Conservation (phyloP, 2,888 invertebrate species). For the Dasypogon diadema region DNA sequence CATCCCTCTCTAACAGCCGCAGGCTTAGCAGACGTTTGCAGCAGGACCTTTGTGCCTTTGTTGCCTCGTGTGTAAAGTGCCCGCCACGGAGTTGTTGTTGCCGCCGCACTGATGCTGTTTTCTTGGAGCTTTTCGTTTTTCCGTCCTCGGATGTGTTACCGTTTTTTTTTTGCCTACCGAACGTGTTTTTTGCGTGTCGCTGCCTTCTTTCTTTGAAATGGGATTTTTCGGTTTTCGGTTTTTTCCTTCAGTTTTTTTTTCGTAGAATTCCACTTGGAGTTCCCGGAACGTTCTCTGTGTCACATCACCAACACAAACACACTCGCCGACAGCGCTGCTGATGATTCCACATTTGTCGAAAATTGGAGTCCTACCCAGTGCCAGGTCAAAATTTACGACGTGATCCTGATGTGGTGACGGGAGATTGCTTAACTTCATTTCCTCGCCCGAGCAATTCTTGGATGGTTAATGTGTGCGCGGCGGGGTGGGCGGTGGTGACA, state of each 20-base stretch:
- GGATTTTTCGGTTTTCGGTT: conserved; percentile 1
- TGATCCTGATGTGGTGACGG: neutral
- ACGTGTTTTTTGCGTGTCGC: conserved; percentile 18
- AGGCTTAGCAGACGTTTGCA: neutral
- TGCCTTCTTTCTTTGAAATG: conserved; percentile 44
- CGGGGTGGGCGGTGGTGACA: neutral
- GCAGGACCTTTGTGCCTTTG: conserved; percentile 19
- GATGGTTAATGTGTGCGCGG: too few species aligned
- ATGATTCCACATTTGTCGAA: conserved; percentile 28
- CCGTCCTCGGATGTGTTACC: conserved; percentile 23
- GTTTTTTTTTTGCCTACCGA: conserved; percentile 24
- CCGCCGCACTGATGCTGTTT: conserved; percentile 12
- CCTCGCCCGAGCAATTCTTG: neutral
- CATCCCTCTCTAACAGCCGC: conserved; percentile 24
- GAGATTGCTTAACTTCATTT: conserved; percentile 20
- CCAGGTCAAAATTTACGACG: neutral
- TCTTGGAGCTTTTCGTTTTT: conserved; percentile 39
- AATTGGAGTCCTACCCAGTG: neutral
- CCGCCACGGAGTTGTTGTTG: conserved; percentile 22
- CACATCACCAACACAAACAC: neutral
- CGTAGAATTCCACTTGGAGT: neutral
- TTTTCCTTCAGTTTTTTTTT: conserved; percentile 19
- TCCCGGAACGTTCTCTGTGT: conserved; percentile 13
- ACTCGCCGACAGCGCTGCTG: neutral
- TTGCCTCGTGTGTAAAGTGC: conserved; percentile 18